Evolutionary conservation across 37 sponge, comb jelly and placozoan species (phyloP).

Genomic region (Oopsacas minuta): DNA sequence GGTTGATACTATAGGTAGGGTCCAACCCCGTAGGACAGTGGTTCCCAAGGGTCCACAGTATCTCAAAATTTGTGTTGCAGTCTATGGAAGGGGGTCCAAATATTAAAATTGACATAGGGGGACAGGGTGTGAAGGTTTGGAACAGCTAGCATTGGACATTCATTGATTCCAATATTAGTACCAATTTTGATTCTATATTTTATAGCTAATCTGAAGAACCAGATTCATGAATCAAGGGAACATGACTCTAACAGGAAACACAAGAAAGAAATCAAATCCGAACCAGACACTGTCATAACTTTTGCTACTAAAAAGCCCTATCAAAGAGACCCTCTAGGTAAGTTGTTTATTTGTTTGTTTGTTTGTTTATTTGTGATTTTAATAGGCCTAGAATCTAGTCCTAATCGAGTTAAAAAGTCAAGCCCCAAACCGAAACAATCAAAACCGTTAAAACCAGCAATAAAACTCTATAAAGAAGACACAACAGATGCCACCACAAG

Average conservation of each 20-base stretch:
- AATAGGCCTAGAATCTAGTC: background rate
- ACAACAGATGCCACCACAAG: background rate
- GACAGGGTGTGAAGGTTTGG: too few species aligned
- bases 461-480: background rate
- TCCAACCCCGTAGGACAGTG: too few species aligned
- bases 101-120: too few species aligned
- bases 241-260: background rate
- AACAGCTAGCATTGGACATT: too few species aligned
- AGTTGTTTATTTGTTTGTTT: background rate
- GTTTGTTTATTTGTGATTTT: background rate
- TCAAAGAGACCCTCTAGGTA: background rate
- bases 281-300: background rate
- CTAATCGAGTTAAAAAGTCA: background rate
- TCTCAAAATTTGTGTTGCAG: too few species aligned
- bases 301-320: background rate
- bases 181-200: background rate
- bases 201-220: background rate
- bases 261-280: background rate
- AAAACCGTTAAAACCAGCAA: background rate
- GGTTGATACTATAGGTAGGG: slow-evolving; percentile 20
- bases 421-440: background rate
- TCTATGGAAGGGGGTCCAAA: too few species aligned
- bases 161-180: too few species aligned
- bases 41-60: too few species aligned
- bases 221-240: background rate